Evolutionary conservation across 2,113 vertebrate species (phyloP), one percentile per base, ranked within the genome.

Genomic region (Gymnarchus niloticus): DNA sequence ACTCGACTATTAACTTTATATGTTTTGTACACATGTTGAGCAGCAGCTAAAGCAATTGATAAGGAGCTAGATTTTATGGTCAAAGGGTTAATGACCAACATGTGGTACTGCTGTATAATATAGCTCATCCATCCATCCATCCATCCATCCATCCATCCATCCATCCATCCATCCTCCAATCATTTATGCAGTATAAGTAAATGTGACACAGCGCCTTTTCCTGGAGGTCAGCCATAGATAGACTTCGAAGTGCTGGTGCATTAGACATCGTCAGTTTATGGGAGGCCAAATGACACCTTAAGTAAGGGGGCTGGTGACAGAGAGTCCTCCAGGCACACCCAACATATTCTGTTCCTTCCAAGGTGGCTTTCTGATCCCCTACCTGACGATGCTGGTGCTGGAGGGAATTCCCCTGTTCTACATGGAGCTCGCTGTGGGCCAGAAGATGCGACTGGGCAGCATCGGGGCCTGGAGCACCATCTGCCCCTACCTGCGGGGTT

Each of bases 331-430:
- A 80, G 76, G 7, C 23, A 48, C 23, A 49, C 76, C 21, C 3
- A 44, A 17, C 0, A 3, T 25, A 23, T 28, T 10, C 4, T 81
- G n/a, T 28, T 54, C 52, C 37, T 19, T 41, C 56, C 89, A 92
- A 99, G 98, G 98, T 1, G 96, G 97, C 0, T 98, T 99, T 90
- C 84, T 99, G 91, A 95, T 98, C 84, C 97, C 98, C 0, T 99
- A 99, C 83, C 0, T 98, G 0, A 8, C 98, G 87, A 98, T 99
- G 97, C 91, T 99, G 86, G 0, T 97, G 0, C 86, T 97, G 0
- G 97, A 97, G 92, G 98, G 98, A 0, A 92, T 98, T 89, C 97
- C 98, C 0, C 93, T 99, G 81, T 94, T 99, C 78, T 97, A 95
- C 91, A 19, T 99, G 93, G 98, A 99, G 88, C 93, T 99, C 69